Conservation (phyloP, 2,113 vertebrate genomes). For the Saccopteryx bilineata region DNA sequence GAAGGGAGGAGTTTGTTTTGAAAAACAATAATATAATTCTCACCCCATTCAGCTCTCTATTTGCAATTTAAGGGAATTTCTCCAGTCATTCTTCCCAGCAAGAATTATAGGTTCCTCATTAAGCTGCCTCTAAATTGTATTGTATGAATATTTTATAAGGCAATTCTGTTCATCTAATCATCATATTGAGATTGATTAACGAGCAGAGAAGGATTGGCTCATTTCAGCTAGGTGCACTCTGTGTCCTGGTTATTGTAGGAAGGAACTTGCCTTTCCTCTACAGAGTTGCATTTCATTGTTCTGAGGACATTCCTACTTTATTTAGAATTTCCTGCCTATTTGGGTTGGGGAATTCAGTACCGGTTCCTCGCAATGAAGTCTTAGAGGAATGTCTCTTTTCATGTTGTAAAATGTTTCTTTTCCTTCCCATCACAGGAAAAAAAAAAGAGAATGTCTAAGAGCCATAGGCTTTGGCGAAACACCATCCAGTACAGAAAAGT, state of each 20-base stretch:
- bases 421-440: background rate
- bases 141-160: slow-evolving; percentile 78
- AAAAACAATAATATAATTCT: background rate
- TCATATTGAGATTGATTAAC: slow-evolving; percentile 74
- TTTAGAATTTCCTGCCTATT: slow-evolving; percentile 53
- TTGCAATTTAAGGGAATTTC: slow-evolving; percentile 74
- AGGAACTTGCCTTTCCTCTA: background rate
- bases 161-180: slow-evolving; percentile 75
- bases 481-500: background rate
- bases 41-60: background rate
- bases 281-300: slow-evolving; percentile 45
- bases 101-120: slow-evolving; percentile 73
- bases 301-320: slow-evolving; percentile 44
- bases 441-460: background rate
- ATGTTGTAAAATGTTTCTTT: background rate
- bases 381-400: background rate
- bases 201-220: slow-evolving; percentile 56
- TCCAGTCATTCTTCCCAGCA: slow-evolving; percentile 54
- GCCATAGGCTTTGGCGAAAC: slow-evolving; percentile 13
- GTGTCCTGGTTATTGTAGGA: slow-evolving; percentile 44
- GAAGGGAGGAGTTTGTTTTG: slow-evolving; percentile 41
- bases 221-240: slow-evolving; percentile 42
- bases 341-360: slow-evolving; percentile 19
- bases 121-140: slow-evolving; percentile 64
- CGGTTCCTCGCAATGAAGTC: slow-evolving; percentile 9